These are phyloP conservation scores for Babyrousa celebensis DNA, from an alignment of 2,797 vertebrate genomes.

Conservation along the genomic window DNA sequence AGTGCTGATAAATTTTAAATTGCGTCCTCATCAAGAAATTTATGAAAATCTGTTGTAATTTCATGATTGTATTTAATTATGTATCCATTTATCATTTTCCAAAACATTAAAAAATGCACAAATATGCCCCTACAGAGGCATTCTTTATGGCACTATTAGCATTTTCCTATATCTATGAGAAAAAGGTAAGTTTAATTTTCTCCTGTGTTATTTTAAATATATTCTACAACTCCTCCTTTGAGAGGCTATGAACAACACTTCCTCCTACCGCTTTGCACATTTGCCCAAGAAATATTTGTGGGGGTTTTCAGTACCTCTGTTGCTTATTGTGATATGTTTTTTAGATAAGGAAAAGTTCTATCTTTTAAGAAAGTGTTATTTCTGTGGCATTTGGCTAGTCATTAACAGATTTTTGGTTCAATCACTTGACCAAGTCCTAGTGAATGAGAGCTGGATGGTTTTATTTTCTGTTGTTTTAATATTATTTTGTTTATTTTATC, in stretches of 20 bases:
- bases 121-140: neutral
- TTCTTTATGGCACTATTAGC: neutral
- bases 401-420: neutral
- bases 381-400: neutral
- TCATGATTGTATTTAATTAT: conserved; percentile 44
- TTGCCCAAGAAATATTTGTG: neutral
- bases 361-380: conserved; percentile 44
- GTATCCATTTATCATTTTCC: conserved; percentile 24
- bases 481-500: conserved; percentile 1
- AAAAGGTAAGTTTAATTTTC: conserved; percentile 50
- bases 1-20: neutral
- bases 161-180: conserved; percentile 8
- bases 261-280: neutral
- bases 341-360: conserved; percentile 1
- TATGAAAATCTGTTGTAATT: conserved; percentile 17
- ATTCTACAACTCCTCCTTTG: conserved; percentile 3
- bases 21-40: neutral
- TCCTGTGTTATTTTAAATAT: neutral
- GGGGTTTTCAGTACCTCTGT: conserved; percentile 26
- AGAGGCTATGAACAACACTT: neutral
- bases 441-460: neutral
- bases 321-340: neutral
- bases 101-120: neutral
- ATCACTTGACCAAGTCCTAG: neutral
- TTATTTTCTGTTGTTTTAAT: neutral